phyloP scores from a whole-genome alignment of 2,888 invertebrate species.

The Callosobruchus maculatus region DNA sequence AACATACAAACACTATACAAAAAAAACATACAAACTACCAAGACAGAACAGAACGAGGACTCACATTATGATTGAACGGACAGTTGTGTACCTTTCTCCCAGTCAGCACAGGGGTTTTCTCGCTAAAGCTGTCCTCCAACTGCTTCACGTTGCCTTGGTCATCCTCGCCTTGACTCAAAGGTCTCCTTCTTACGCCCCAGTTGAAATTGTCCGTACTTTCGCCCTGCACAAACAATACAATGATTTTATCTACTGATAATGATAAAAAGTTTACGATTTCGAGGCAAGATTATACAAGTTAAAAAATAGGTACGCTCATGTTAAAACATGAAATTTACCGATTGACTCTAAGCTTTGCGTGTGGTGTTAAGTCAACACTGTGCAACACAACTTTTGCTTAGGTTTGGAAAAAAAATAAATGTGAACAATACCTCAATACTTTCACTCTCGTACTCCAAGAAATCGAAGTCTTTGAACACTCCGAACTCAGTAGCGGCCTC shows the following conservation, averaged over 20 bases:
- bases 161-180: constrained; percentile 75
- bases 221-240: constrained; percentile 54
- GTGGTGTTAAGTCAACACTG: too few relatives aligned
- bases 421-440: constrained; percentile 82
- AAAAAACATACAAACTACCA: neutral
- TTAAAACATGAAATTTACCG: too few relatives aligned
- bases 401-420: too few relatives aligned
- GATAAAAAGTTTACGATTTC: constrained; percentile 7
- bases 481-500: constrained; percentile 84
- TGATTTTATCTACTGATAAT: too few relatives aligned
- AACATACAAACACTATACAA: neutral
- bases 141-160: constrained; percentile 57
- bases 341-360: too few relatives aligned
- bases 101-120: constrained; percentile 64
- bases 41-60: constrained; percentile 19
- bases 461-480: constrained; percentile 97
- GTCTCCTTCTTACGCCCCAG: constrained; percentile 88
- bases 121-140: constrained; percentile 66
- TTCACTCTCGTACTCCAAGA: constrained; percentile 96
- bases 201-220: constrained; percentile 95
- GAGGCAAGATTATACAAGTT: too few relatives aligned
- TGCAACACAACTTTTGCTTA: too few relatives aligned
- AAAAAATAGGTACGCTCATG: too few relatives aligned
- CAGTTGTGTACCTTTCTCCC: constrained; percentile 53
- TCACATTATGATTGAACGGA: constrained; percentile 45